Evolutionary conservation across 1,140 invertebrate genomes (phyloP), one percentile per base, ranked within the genome.

Genomic region (Stenopsyche tienmushanensis): DNA sequence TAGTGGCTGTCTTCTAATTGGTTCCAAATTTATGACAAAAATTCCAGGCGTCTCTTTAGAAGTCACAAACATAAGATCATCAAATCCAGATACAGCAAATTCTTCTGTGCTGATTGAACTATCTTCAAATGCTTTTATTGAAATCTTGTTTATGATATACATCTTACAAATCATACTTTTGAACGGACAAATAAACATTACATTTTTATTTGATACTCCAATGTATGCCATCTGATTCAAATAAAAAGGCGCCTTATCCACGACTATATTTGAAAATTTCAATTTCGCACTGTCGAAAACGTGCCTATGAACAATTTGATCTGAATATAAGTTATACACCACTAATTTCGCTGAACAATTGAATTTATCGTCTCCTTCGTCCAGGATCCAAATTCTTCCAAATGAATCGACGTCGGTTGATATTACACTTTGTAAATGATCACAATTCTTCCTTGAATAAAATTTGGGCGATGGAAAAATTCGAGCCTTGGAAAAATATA

Each of bases 321-420:
- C 53, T n/a, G 59, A 20, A 25, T 23, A 52, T 26, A 66, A 17
- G 41, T 65, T 69, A 39, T 47, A 63, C 21, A 69, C 63, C 2
- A 69, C 17, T n/a, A 69, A 20, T 41, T 69, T 69, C 44, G 34
- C 64, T 7, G 41, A 21, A 58, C 67, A 69, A 39, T 62, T 62
- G 9, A n/a, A 41, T 26, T 29, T 9, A 2, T n/a, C 3, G 10
- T 52, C 45, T 29, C 67, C 67, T 44, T 59, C 45, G 57, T 69
- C 67, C 24, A 69, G 52, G 34, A 69, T 64, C 67, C 67, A 69
- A 3, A 69, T 29, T 64, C 59, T 55, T 52, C 67, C 67, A 13
- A 65, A 52, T 3, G 41, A 20, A 45, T 69, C 67, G 7, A 69
- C 34, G 21, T 66, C 64, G 9, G 67, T 69, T 26, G 26, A 53